These are phyloP conservation scores for Herpetotheres cachinnans DNA, from an alignment of 2,113 vertebrate species.

Conservation along the genomic window DNA sequence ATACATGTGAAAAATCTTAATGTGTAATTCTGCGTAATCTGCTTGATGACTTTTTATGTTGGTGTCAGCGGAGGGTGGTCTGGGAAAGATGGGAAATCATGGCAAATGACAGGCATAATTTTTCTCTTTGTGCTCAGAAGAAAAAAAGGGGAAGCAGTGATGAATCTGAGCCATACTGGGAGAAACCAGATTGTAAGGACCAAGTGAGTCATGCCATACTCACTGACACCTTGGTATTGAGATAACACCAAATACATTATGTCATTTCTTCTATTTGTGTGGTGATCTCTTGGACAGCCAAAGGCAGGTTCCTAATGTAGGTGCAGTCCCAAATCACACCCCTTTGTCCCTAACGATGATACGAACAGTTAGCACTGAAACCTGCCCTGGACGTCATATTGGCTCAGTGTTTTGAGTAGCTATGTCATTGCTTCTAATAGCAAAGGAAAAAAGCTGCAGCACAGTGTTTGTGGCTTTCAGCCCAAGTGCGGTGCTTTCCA, in stretches of 20 bases:
- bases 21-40: neutral
- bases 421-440: neutral
- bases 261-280: neutral
- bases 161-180: neutral
- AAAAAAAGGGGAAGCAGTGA: neutral
- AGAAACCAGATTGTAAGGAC: neutral
- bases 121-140: neutral
- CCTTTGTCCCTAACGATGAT: neutral
- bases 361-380: rapidly evolving
- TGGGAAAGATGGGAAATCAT: neutral
- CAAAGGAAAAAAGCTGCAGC: neutral
- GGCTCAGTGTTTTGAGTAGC: neutral
- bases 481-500: neutral
- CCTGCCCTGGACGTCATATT: neutral
- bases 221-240: rapidly evolving
- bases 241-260: neutral
- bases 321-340: neutral
- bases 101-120: neutral
- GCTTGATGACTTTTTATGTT: neutral
- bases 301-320: neutral
- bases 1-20: neutral
- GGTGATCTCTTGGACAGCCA: neutral
- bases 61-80: neutral
- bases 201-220: neutral
- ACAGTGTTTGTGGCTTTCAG: neutral